Conservation (phyloP, 2,888 invertebrate genomes). For the Cryptosula pallasiana region DNA sequence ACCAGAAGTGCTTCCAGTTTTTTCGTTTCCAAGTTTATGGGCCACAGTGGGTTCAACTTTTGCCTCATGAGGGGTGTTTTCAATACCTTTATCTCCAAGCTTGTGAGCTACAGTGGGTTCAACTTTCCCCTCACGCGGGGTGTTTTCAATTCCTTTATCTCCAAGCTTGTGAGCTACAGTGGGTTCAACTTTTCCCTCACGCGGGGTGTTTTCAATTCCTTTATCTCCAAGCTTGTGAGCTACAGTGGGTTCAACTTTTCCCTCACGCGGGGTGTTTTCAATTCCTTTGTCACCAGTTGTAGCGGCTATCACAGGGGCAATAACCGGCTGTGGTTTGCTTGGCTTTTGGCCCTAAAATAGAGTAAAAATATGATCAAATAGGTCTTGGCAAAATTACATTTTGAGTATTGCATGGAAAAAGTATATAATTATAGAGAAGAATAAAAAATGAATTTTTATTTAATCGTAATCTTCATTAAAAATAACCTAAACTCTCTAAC, state of each 20-base stretch:
- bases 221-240: background rate
- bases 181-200: background rate
- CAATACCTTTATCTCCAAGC: background rate
- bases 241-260: background rate
- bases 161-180: background rate
- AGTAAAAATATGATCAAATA: too few relatives aligned
- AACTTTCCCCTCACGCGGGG: background rate
- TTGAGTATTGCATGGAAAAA: too few relatives aligned
- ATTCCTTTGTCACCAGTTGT: background rate
- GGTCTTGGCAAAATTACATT: too few relatives aligned
- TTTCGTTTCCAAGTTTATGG: background rate
- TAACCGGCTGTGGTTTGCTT: background rate
- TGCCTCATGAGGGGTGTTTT: background rate
- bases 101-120: background rate
- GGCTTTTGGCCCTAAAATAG: slow-evolving; percentile 11
- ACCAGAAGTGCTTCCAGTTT: background rate
- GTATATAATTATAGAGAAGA: too few relatives aligned
- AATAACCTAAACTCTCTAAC: too few relatives aligned
- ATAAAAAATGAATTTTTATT: too few relatives aligned
- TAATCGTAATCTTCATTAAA: too few relatives aligned
- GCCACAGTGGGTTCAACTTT: background rate
- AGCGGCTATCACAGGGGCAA: background rate
- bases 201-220: background rate
- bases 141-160: background rate
- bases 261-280: too few relatives aligned